Base-by-base conservation (phyloP, 2,113 vertebrate species). In the Microcebus tavaratra region DNA sequence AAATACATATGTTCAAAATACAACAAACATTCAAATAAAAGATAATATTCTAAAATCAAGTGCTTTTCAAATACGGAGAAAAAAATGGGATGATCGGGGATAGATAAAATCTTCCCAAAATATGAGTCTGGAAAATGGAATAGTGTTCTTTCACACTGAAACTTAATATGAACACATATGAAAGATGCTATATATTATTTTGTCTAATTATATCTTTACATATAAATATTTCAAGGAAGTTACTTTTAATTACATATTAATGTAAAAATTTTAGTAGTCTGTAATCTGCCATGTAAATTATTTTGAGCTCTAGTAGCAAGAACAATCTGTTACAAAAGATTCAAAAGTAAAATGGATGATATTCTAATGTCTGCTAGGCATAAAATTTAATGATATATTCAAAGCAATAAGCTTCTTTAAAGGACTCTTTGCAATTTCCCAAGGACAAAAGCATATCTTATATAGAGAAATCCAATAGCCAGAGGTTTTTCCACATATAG, bases 171-270 rank as follows among this genome's bases (percentile, higher is more conserved):
- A 65, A 61, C 20, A 59, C 4, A 36, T 65, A 61, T 94, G 31
- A 90, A 68, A 70, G 36, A 65, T 75, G 59, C 2, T 39, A 55
- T 39, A 29, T 63, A 63, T 63, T 81, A 88, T 76, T 31, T 88
- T 75, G 34, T 7, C 42, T 6, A 85, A 42, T 39, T 80, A 34
- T 83, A 57, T 92, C 1, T 80, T 15, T 12, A 87, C 1, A 23
- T 20, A 72, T 63, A 83, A 67, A 79, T 65, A 90, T 88, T 82
- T 91, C 34, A 86, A 81, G n/a, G 2, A 87, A n/a, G 59, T 59
- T 79, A 89, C 29, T 82, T 95, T 95, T 84, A 90, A 75, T 92
- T 70, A 90, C 14, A 75, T 42, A 34, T 67, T 67, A 88, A 67
- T 79, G 3, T 92, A 31, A 84, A 89, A 76, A 67, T 90, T 91